Evolutionary conservation across 2,113 vertebrate species (phyloP).

Genomic region (Bubalus kerabau): DNA sequence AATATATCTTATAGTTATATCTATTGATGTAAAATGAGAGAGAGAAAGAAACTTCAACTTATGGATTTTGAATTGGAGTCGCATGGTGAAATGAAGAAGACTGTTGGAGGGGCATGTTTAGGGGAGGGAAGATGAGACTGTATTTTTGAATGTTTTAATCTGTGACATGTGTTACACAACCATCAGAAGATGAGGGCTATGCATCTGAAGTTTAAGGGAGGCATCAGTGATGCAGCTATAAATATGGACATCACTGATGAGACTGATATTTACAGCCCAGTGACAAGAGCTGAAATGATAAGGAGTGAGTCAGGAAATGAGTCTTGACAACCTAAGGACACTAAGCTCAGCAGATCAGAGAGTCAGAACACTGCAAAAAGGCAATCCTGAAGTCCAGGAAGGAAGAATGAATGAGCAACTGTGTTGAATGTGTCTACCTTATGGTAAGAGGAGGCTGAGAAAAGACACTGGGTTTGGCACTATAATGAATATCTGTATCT

Average conservation of each 20-base stretch:
- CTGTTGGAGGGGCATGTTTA: not conserved
- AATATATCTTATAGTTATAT: not conserved
- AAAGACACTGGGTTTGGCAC: not conserved
- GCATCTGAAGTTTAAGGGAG: not conserved
- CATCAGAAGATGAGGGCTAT: not conserved
- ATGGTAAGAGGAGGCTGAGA: not conserved
- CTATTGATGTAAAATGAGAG: not conserved
- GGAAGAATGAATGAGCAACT: not conserved
- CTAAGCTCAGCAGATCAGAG: not conserved
- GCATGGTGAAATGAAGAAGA: not conserved
- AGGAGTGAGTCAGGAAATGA: not conserved
- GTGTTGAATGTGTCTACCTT: not conserved
- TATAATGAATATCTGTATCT: not conserved
- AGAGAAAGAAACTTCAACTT: not conserved
- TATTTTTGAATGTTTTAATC: not conserved
- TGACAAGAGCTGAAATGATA: not conserved
- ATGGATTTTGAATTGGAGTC: not conserved
- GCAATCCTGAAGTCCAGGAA: not conserved
- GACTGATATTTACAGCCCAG: not conserved
- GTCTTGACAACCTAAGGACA: not conserved
- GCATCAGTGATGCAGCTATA: not conserved
- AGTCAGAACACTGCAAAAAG: not conserved
- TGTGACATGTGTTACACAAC: not conserved
- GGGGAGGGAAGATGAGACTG: rapidly evolving
- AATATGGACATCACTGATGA: not conserved